phyloP scores from a whole-genome alignment of 2,113 vertebrate genomes.

The Xiphophorus hellerii region DNA sequence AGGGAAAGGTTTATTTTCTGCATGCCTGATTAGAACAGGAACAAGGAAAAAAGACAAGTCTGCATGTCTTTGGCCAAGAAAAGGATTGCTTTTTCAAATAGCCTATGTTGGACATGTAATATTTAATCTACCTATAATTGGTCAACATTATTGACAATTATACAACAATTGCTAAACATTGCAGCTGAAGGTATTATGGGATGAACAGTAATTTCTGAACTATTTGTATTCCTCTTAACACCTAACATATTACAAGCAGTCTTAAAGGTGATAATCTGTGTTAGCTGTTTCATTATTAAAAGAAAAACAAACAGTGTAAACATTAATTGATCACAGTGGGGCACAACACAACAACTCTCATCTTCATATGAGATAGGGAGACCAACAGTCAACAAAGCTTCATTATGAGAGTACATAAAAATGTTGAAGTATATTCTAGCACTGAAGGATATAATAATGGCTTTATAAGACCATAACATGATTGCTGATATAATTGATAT shows the following conservation, averaged over 20 bases:
- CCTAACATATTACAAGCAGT: not conserved
- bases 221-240: not conserved
- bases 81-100: too few relatives aligned
- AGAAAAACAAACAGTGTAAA: slow-evolving; percentile 14
- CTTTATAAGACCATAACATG: slow-evolving; percentile 33
- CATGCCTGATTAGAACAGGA: too few relatives aligned
- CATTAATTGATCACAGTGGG: slow-evolving; percentile 46
- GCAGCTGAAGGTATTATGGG: too few relatives aligned
- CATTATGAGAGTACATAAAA: slow-evolving; percentile 23
- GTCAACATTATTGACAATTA: too few relatives aligned
- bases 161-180: too few relatives aligned
- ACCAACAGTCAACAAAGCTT: slow-evolving; percentile 33
- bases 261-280: not conserved
- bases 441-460: slow-evolving; percentile 29
- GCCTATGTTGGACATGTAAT: too few relatives aligned
- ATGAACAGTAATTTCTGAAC: too few relatives aligned
- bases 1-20: too few relatives aligned
- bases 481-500: slow-evolving; percentile 10
- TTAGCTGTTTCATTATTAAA: slow-evolving; percentile 10
- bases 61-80: too few relatives aligned
- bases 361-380: slow-evolving; percentile 23
- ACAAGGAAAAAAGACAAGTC: too few relatives aligned
- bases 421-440: slow-evolving; percentile 24
- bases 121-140: too few relatives aligned
- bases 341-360: slow-evolving; percentile 1